A percentile compares a stretch with the other conserved stretches of the same genome.
Evolutionary conservation across 2,797 vertebrate genomes (phyloP).

Genomic region (Vultur gryphus): DNA sequence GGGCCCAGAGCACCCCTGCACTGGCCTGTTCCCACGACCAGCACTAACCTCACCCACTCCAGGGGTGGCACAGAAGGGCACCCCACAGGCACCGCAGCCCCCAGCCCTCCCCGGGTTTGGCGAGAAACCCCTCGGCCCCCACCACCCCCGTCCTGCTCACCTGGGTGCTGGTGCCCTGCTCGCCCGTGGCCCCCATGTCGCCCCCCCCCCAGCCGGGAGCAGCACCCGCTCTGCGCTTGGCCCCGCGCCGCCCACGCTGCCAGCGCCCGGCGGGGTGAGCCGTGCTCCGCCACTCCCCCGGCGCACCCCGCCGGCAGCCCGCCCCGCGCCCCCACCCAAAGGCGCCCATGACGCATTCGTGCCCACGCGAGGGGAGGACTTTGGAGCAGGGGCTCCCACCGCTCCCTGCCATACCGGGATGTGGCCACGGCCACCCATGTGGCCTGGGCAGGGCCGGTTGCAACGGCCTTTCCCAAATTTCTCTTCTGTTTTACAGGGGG

Average conservation of each 20-base stretch:
- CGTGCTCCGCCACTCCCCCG: not conserved
- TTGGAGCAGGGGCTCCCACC: fast-evolving
- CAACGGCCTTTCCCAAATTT: not conserved
- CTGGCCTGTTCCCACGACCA: not conserved
- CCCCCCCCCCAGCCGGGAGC: not conserved
- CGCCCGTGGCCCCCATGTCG: not conserved
- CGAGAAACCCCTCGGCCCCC: fast-evolving
- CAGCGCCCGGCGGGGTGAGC: not conserved
- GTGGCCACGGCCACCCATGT: fast-evolving
- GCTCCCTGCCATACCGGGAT: fast-evolving
- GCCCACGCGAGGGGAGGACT: not conserved
- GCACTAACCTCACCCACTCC: not conserved
- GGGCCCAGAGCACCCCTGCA: not conserved
- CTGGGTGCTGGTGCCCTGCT: constrained; percentile 8
- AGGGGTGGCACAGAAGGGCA: not conserved
- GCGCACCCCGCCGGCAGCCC: not conserved
- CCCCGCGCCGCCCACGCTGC: not conserved
- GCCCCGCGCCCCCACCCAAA: not conserved
- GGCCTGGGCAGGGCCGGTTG: not conserved
- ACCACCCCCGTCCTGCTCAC: not conserved
- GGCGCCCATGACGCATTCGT: not conserved
- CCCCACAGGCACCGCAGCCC: not conserved
- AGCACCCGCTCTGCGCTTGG: not conserved
- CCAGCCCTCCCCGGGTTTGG: not conserved
- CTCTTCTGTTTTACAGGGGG: not conserved